Conservation (phyloP, 2,113 vertebrate genomes). For the Caranx melampygus region DNA sequence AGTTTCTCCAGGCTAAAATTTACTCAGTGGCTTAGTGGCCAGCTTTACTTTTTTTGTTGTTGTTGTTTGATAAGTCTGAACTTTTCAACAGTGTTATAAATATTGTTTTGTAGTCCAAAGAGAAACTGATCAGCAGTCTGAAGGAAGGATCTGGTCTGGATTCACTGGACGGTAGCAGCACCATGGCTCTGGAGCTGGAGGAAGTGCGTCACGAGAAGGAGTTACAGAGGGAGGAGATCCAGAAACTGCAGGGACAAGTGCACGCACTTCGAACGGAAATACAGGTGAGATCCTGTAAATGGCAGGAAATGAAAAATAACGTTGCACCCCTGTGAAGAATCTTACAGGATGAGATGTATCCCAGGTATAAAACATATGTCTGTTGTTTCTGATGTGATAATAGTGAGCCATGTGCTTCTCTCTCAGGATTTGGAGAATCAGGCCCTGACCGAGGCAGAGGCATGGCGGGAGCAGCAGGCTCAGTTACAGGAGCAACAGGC, state of each 20-base stretch:
- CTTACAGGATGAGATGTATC: background rate
- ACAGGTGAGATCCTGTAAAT: slow-evolving; percentile 81
- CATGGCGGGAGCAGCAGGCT: slow-evolving; percentile 89
- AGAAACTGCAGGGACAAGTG: slow-evolving; percentile 91
- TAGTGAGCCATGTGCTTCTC: background rate
- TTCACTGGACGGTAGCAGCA: slow-evolving; percentile 86
- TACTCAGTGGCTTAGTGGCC: background rate
- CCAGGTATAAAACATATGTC: background rate
- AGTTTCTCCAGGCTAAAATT: background rate
- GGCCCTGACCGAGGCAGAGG: slow-evolving; percentile 90
- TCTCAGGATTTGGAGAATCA: slow-evolving; percentile 92
- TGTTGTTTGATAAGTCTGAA: background rate
- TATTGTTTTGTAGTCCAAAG: slow-evolving; percentile 89
- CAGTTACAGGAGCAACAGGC: slow-evolving; percentile 90
- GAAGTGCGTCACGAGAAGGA: slow-evolving; percentile 95
- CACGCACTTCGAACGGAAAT: slow-evolving; percentile 90
- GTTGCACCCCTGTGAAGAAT: background rate
- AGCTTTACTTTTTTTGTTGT: background rate
- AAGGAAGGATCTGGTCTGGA: slow-evolving; percentile 98
- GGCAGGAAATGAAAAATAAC: background rate
- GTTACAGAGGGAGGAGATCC: slow-evolving; percentile 92
- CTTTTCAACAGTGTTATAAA: background rate
- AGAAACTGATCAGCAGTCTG: slow-evolving; percentile 97
- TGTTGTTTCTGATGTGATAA: background rate
- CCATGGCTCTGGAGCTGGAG: slow-evolving; percentile 89